Conservation (phyloP, 2,113 vertebrate species). For the Panthera leo region DNA sequence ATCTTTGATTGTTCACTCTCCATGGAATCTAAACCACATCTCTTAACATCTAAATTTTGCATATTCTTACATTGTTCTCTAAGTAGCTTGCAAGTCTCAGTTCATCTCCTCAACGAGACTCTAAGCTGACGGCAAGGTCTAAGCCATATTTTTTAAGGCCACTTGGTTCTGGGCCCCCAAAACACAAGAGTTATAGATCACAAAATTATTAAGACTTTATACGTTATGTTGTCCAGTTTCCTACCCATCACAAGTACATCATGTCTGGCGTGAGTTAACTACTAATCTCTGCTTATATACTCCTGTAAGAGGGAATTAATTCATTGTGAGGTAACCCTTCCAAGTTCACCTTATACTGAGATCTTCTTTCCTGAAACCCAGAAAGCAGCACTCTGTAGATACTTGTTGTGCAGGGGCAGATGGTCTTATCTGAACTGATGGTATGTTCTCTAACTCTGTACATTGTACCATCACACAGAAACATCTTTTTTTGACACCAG, state of each 20-base stretch:
- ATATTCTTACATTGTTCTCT: neutral
- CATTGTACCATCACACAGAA: neutral
- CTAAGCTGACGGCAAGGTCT: neutral
- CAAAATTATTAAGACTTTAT: neutral
- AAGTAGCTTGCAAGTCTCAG: neutral
- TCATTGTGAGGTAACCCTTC: neutral
- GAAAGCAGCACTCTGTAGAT: neutral
- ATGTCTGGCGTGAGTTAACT: rapidly evolving
- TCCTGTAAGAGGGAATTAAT: no score
- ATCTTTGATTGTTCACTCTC: neutral
- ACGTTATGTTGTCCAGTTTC: neutral
- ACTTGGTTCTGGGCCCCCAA: neutral
- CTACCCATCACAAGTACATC: neutral
- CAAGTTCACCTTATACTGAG: neutral
- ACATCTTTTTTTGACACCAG: neutral
- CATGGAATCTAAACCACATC: neutral
- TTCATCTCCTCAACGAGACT: neutral
- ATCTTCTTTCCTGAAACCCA: neutral
- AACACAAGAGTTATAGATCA: neutral
- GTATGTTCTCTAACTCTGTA: neutral
- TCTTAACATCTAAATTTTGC: neutral
- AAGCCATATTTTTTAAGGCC: neutral
- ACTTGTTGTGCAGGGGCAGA: neutral
- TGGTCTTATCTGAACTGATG: neutral
- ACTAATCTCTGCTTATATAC: neutral